Base-by-base conservation (phyloP, 2,797 vertebrate species). In the Cyprinella venusta region DNA sequence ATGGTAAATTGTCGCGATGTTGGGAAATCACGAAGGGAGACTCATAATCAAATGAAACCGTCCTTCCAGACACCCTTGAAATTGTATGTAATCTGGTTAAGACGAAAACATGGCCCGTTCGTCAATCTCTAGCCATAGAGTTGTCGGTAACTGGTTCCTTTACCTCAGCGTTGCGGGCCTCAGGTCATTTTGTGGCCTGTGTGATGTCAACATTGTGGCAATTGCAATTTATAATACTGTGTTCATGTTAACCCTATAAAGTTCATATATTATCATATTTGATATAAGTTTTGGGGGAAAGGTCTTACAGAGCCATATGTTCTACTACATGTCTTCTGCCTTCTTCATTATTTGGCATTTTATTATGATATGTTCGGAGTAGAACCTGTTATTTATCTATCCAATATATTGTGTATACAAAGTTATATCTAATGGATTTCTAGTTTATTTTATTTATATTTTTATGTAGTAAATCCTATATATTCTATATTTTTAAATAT, bases 61-160 rank as follows among this genome's bases (percentile, higher is more conserved):
- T 82, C 63, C 72, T 68, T 76, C 64, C 24, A 76, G 59, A 65
- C 61, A 26, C 45, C 72, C 50, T 69, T 69, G 61, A 59, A 69
- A 21, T 69, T 48, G 5, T 36, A 21, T 67, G 5, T 82, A 76
- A 68, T 82, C 33, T 33, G 24, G 36, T 82, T 67, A 68, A 63
- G 54, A 3, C 2, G 26, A 36, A 74, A 21, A 40, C 71, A n/a
- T 76, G 36, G 63, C n/a, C 70, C 18, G 15, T 76, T 56, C 30
- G 5, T 67, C 50, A 33, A 68, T 82, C 69, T 76, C 50, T 48
- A 76, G 12, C 50, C 21, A 4, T 45, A 33, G n/a, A 19, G 15
- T 15, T 76, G 69, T n/a, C 15, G 24, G 33, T 21, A 68, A 76
- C 10, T 76, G 18, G 42, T 42, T 82, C 36, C 21, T 50, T 74